Base-by-base conservation (phyloP, 2,113 vertebrate species). In the Gadus macrocephalus region DNA sequence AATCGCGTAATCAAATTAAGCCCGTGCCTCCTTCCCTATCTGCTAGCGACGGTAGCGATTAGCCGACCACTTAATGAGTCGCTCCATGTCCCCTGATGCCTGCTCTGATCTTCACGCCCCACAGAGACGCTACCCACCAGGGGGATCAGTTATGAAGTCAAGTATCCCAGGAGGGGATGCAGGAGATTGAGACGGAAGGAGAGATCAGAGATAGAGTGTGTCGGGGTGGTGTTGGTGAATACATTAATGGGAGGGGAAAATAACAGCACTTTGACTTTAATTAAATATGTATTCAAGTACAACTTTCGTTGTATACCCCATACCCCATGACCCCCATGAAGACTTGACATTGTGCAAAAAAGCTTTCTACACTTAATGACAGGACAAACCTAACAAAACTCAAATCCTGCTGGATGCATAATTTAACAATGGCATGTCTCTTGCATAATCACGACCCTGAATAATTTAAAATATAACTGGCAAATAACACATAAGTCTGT, bases 1-100 rank as follows among this genome's bases (percentile, higher is more conserved):
- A 72, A 64, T 74, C 72, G 72, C 76, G 72, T 82, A 77, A 85
- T 87, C 64, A 77, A 84, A 85, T 87, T 71, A 88, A 72, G 62
- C 14, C 60, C 28, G 3, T 2, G 67, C 16, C 28, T 71, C 62
- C 25, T 53, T 8, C 62, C 59, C 60, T 74, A 15, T 61, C 12
- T 65, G 81, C 73, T 69, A 67, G 15, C 38, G 70, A 22, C 78
- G 28, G 71, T 66, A 66, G 66, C 62, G 11, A 85, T 80, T 81
- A 82, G 66, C 78, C 67, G 63, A 25, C 20, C 67, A 67, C 59
- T 9, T 87, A 81, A 88, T 68, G 72, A 88, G 72, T 73, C 38
- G 58, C 28, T 62, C 72, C 62, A 14, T 69, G 78, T 76, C 73
- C 73, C 59, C 73, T 66, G 65, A 74, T 55, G 72, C 66, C 11